Percentiles rank a stretch among this genome's conserved stretches.
These are phyloP conservation scores for Heliconius nattereri DNA, from an alignment of 1,140 invertebrate species.

Conservation along the genomic window DNA sequence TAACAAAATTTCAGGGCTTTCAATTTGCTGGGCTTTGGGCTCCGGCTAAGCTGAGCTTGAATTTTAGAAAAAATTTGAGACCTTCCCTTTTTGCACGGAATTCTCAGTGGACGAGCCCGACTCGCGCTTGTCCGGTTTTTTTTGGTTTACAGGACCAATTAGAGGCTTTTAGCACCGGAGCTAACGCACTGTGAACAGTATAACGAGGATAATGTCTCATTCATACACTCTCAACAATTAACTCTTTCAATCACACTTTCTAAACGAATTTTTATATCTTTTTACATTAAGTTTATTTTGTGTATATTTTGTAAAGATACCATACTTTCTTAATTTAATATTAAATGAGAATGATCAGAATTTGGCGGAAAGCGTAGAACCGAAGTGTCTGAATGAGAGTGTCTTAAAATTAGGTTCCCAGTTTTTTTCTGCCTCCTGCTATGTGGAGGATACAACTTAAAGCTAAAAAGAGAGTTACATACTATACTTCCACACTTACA, in stretches of 20 bases:
- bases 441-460: background rate
- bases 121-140: background rate
- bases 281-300: background rate
- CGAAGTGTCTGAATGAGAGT: too few species aligned
- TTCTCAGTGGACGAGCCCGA: too few species aligned
- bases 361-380: too few species aligned
- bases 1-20: too few species aligned
- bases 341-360: too few species aligned
- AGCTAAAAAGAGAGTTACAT: background rate
- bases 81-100: too few species aligned
- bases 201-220: constrained; percentile 32
- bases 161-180: constrained; percentile 24
- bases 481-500: background rate
- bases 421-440: too few species aligned
- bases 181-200: constrained; percentile 29
- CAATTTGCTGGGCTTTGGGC: too few species aligned
- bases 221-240: constrained; percentile 36
- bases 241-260: constrained; percentile 37
- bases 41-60: too few species aligned
- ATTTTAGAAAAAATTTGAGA: too few species aligned
- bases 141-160: constrained; percentile 27
- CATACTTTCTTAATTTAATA: too few species aligned
- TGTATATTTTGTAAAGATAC: background rate
- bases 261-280: constrained; percentile 30
- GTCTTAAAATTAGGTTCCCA: too few species aligned